These are phyloP conservation scores for Patiria miniata DNA, from an alignment of 35 echinoderm and acorn worm genomes.

Conservation along the genomic window DNA sequence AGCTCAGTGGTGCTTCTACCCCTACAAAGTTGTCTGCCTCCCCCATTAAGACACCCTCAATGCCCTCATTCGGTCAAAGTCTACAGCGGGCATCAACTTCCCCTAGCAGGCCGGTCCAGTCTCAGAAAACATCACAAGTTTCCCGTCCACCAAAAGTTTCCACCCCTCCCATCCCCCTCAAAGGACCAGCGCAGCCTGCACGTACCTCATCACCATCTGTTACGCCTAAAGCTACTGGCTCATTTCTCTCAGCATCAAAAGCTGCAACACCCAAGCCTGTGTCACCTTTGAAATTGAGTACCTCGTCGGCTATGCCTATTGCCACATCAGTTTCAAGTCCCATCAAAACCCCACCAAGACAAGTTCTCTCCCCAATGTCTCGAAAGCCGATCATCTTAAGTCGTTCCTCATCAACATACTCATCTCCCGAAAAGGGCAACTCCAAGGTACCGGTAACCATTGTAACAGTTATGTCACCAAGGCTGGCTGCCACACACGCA, in stretches of 20 bases:
- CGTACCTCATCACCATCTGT: background rate
- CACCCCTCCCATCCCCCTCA: conserved; percentile 14
- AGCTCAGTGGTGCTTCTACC: background rate
- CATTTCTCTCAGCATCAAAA: background rate
- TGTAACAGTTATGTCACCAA: conserved; percentile 35
- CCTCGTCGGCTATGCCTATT: background rate
- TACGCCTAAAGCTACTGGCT: background rate
- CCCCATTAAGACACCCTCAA: background rate
- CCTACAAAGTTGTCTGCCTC: conserved; percentile 1
- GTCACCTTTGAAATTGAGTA: conserved; percentile 13
- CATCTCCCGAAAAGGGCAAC: conserved; percentile 81
- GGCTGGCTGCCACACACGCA: background rate
- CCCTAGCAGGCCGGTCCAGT: background rate
- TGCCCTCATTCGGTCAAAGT: background rate
- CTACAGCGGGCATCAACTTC: conserved; percentile 1
- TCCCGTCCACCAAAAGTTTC: conserved; percentile 19
- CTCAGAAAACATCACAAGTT: background rate
- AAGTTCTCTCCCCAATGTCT: conserved; percentile 2
- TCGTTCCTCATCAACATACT: conserved; percentile 60
- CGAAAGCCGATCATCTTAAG: conserved; percentile 82
- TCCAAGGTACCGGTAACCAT: conserved; percentile 68
- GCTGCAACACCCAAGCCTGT: conserved; percentile 13
- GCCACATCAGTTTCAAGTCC: conserved; percentile 4
- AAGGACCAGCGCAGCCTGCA: background rate
- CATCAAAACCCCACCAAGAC: conserved; percentile 35